Evolutionary conservation across 2,888 invertebrate genomes (phyloP).

Genomic region (Carabus problematicus): DNA sequence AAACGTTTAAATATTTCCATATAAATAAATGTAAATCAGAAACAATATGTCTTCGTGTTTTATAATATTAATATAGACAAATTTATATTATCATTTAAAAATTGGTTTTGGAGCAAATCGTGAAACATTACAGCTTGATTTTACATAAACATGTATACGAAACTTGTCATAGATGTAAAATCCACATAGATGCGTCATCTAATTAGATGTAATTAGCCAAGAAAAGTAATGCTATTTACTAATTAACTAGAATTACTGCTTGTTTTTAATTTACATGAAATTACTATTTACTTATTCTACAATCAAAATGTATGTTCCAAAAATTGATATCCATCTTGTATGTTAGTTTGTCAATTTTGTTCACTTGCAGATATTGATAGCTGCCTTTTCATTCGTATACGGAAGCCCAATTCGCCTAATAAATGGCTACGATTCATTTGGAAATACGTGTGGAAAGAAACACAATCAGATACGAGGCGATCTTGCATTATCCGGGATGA

Average conservation of each 20-base stretch:
- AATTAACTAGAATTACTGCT: no score
- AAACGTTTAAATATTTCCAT: constrained; percentile 11
- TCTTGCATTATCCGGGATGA: constrained; percentile 79
- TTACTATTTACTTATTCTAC: constrained; percentile 3
- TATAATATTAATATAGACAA: no score
- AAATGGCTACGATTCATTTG: constrained; percentile 93
- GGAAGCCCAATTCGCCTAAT: constrained; percentile 86
- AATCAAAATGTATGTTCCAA: no score
- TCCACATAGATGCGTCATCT: not conserved
- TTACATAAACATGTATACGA: constrained; percentile 28
- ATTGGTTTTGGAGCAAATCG: no score
- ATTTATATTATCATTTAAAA: no score
- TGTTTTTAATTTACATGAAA: no score
- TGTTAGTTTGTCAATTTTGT: constrained; percentile 27
- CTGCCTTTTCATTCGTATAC: constrained; percentile 86
- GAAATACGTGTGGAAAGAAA: constrained; percentile 90
- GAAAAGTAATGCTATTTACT: no score
- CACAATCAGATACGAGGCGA: constrained; percentile 77
- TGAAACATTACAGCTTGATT: constrained; percentile 19
- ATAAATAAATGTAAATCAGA: no score
- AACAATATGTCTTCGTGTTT: no score
- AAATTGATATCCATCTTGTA: no score
- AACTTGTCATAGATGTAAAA: constrained; percentile 17
- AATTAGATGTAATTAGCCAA: no score
- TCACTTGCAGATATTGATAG: constrained; percentile 74